These are phyloP conservation scores for Cygnus olor DNA, from an alignment of 2,797 vertebrate species.

Conservation along the genomic window DNA sequence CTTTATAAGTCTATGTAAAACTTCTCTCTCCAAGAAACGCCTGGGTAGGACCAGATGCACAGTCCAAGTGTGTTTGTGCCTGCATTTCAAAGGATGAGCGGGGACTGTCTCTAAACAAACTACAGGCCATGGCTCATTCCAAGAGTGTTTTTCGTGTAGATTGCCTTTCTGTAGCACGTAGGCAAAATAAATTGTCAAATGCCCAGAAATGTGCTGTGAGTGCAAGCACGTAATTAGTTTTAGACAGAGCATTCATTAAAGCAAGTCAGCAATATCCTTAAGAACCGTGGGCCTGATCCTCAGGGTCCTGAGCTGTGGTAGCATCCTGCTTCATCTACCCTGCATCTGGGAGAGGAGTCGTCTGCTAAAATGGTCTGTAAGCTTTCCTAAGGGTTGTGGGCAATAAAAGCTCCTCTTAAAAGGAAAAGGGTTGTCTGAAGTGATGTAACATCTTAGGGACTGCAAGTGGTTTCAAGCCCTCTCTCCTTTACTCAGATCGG, in stretches of 20 bases:
- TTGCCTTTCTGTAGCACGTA: neutral
- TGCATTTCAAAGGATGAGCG: neutral
- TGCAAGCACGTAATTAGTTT: neutral
- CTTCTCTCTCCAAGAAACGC: neutral
- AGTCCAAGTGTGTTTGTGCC: neutral
- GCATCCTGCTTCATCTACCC: neutral
- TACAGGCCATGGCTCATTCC: neutral
- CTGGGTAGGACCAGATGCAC: neutral
- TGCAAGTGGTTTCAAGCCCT: neutral
- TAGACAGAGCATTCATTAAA: neutral
- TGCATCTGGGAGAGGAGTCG: neutral
- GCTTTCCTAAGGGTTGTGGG: neutral
- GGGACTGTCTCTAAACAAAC: neutral
- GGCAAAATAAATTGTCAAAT: constrained; percentile 22
- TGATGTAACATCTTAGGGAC: neutral
- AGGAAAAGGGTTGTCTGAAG: neutral
- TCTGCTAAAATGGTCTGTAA: neutral
- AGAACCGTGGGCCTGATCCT: neutral
- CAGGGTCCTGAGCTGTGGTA: neutral
- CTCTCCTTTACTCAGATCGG: neutral
- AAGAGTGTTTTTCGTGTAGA: neutral
- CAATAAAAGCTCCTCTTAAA: neutral
- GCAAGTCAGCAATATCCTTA: neutral
- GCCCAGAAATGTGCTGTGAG: neutral
- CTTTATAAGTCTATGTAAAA: neutral